These are phyloP conservation scores for Athrips mouffetella DNA, from an alignment of 2,888 invertebrate species.

Conservation along the genomic window DNA sequence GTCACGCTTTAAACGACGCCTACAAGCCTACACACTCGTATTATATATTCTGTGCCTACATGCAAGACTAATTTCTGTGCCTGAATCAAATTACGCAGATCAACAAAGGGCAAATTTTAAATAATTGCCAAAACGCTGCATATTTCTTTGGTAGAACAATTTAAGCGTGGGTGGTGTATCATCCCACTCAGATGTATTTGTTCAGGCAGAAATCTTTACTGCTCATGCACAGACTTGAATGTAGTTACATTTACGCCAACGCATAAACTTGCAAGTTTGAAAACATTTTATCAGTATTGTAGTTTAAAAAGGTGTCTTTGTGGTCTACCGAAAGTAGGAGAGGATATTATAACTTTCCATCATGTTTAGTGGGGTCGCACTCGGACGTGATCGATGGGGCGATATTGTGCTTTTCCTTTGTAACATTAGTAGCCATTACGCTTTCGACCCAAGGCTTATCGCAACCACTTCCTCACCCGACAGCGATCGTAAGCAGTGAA, in stretches of 20 bases:
- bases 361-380: conserved; percentile 34
- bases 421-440: conserved; percentile 45
- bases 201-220: neutral
- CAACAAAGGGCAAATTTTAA: conserved; percentile 7
- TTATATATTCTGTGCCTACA: conserved; percentile 18
- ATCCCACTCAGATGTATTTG: conserved; percentile 5
- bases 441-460: conserved; percentile 44
- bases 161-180: conserved; percentile 3
- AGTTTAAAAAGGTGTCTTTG: neutral
- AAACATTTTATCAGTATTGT: neutral
- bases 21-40: too few relatives aligned
- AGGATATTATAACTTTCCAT: conserved; percentile 23
- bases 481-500: conserved; percentile 27
- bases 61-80: neutral
- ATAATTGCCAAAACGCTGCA: neutral
- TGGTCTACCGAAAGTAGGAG: neutral
- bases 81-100: neutral
- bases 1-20: too few relatives aligned
- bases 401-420: conserved; percentile 44
- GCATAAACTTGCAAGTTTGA: neutral
- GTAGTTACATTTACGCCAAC: neutral
- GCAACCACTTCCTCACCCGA: conserved; percentile 31
- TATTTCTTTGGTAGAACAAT: conserved; percentile 2
- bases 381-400: conserved; percentile 47
- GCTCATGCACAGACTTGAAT: neutral